These are phyloP conservation scores for Corythornis leucogaster DNA, from an alignment of 2,797 vertebrate species.

Conservation along the genomic window DNA sequence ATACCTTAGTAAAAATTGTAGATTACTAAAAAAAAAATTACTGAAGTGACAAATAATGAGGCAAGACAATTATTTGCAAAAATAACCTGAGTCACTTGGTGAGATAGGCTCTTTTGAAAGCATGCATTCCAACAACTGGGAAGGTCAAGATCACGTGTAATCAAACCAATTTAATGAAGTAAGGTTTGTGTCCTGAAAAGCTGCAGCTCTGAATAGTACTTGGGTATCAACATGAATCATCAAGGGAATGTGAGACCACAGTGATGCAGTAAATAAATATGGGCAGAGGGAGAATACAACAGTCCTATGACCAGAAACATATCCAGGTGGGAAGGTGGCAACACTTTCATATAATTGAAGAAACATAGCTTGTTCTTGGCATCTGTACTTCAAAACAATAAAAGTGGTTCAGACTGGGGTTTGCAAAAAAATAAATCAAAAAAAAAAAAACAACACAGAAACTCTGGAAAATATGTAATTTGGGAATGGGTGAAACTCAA, in stretches of 20 bases:
- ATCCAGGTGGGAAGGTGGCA: not conserved
- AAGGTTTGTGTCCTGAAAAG: not conserved
- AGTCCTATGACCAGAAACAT: not conserved
- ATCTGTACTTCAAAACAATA: not conserved
- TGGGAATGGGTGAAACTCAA: not conserved
- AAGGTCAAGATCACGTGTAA: not conserved
- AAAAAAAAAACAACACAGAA: not conserved
- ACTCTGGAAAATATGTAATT: not conserved
- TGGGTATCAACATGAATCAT: not conserved
- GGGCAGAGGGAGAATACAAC: not conserved
- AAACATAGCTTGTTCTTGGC: not conserved
- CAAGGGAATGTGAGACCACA: not conserved
- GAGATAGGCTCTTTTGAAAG: not conserved
- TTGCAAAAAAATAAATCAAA: not conserved
- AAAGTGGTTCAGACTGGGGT: not conserved
- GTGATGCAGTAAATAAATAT: not conserved
- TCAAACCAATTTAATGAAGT: not conserved
- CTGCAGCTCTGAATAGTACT: not conserved
- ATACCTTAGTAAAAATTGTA: not conserved
- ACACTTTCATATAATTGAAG: not conserved
- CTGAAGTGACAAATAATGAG: not conserved
- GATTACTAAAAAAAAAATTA: not conserved
- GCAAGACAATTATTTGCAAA: not conserved
- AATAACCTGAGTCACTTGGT: not conserved
- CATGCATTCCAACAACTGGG: not conserved